A percentile compares a stretch with the other conserved stretches of the same genome.
Evolutionary conservation across 2,888 invertebrate species (phyloP).

Genomic region (Acrocyrtus sp.): DNA sequence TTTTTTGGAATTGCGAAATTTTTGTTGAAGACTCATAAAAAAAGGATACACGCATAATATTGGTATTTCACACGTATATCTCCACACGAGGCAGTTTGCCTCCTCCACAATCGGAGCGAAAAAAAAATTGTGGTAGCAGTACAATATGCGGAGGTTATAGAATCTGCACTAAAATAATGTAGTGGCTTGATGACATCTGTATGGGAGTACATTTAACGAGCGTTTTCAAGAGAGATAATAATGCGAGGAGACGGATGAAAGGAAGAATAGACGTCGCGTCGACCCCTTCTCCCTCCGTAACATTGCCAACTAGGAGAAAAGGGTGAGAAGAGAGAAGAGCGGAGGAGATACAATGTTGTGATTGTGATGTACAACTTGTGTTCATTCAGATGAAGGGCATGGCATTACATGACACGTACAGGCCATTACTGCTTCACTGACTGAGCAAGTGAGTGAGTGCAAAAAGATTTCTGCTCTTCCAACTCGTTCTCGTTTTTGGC

Average conservation of each 20-base stretch:
- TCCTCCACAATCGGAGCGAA: too few relatives aligned
- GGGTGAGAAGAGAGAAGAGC: background rate
- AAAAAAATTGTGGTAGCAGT: too few relatives aligned
- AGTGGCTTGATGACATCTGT: constrained; percentile 50
- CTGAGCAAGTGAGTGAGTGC: constrained; percentile 49
- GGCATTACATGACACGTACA: constrained; percentile 55
- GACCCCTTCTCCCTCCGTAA: background rate
- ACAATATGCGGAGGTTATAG: too few relatives aligned
- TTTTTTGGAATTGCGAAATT: too few relatives aligned
- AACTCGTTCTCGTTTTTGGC: too few relatives aligned
- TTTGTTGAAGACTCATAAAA: too few relatives aligned
- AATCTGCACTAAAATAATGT: constrained; percentile 52
- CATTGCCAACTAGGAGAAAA: background rate
- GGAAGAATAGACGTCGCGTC: background rate
- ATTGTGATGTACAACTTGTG: constrained; percentile 49
- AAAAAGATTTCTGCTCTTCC: too few relatives aligned
- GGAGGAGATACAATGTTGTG: constrained; percentile 5
- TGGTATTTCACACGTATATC: too few relatives aligned
- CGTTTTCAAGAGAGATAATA: background rate
- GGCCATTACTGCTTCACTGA: constrained; percentile 54
- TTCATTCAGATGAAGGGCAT: constrained; percentile 54
- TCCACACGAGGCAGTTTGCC: too few relatives aligned
- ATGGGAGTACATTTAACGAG: constrained; percentile 10
- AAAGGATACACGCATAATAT: too few relatives aligned
- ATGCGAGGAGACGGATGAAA: background rate